Conservation (phyloP, 2,113 vertebrate genomes). For the Chascanopsetta lugubris region DNA sequence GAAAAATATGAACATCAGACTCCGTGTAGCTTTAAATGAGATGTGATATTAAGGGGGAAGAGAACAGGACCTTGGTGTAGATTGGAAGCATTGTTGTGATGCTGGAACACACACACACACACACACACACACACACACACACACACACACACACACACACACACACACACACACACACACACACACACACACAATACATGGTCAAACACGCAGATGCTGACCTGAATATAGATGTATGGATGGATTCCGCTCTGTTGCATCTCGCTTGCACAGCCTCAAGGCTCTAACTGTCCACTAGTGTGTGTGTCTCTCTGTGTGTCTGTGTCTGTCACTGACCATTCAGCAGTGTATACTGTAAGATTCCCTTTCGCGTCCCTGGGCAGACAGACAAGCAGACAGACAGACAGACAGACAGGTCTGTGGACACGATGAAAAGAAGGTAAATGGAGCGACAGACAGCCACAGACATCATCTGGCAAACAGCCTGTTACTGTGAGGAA, state of each 20-base stretch:
- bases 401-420: slow-evolving; percentile 18
- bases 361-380: slow-evolving; percentile 4
- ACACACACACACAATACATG: slow-evolving; percentile 17
- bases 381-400: slow-evolving; percentile 13
- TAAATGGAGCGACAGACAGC: slow-evolving; percentile 23
- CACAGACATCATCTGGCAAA: slow-evolving; percentile 64
- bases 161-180: slow-evolving; percentile 21
- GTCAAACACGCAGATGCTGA: no score
- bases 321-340: slow-evolving; percentile 4
- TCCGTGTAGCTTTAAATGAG: slow-evolving; percentile 25
- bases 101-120: neutral
- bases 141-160: slow-evolving; percentile 26
- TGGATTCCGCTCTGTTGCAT: slow-evolving; percentile 53
- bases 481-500: slow-evolving; percentile 40
- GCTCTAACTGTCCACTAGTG: slow-evolving; percentile 33
- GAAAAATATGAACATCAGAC: neutral
- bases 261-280: slow-evolving; percentile 51
- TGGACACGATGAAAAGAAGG: neutral
- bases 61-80: slow-evolving; percentile 10
- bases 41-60: neutral
- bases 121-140: slow-evolving; percentile 32
- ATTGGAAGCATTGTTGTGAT: slow-evolving; percentile 27
- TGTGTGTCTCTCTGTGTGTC: neutral
- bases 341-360: slow-evolving; percentile 8
- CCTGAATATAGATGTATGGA: slow-evolving; percentile 65